Percentiles rank a stretch among this genome's conserved stretches.
These are phyloP conservation scores for Alouatta palliata DNA, from an alignment of 2,113 vertebrate genomes.

Conservation along the genomic window DNA sequence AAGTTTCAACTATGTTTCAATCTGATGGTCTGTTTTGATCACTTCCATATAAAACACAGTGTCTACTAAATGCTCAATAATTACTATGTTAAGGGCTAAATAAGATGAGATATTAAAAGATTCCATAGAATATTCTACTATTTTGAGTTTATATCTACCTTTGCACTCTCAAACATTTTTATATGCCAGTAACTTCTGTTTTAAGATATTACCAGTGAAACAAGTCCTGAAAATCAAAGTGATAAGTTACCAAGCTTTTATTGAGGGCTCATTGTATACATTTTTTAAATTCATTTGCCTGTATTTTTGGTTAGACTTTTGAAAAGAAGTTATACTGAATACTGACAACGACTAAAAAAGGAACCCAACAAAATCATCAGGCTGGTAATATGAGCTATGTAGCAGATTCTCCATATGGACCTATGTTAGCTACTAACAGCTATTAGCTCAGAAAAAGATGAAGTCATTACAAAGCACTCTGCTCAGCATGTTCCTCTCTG, in stretches of 20 bases:
- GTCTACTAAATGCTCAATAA: not conserved
- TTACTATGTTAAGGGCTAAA: not conserved
- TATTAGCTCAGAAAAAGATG: not conserved
- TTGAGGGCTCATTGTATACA: not conserved
- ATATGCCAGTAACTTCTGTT: not conserved
- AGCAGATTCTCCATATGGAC: not conserved
- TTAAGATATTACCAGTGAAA: not conserved
- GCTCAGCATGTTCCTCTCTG: not conserved
- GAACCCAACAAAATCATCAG: not conserved
- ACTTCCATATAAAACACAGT: not conserved
- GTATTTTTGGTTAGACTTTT: not conserved
- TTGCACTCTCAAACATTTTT: not conserved
- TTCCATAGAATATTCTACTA: not conserved
- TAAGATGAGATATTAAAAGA: not conserved
- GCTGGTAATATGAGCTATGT: not conserved
- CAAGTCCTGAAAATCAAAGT: not conserved
- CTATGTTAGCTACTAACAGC: not conserved
- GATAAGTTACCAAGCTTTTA: not conserved
- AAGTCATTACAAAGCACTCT: not conserved
- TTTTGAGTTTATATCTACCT: not conserved
- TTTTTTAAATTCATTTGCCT: not conserved
- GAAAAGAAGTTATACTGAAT: not conserved
- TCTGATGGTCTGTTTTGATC: not conserved
- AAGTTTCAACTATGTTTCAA: not conserved
- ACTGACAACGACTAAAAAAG: no score